Evolutionary conservation across 64 coral and sea anemone genomes (phyloP).

Genomic region (Cladopsammia gracilis): DNA sequence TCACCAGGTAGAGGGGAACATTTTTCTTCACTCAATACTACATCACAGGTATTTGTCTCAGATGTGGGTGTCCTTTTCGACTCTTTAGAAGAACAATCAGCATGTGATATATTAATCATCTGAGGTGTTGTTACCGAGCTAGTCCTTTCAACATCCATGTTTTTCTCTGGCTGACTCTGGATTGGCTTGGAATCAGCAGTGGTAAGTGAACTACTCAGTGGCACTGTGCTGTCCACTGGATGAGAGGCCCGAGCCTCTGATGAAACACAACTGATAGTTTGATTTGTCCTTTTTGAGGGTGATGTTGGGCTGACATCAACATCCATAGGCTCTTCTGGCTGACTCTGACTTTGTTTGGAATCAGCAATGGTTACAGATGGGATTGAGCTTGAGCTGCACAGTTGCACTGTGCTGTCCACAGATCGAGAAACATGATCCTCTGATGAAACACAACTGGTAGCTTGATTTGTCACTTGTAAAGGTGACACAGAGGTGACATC

Average conservation of each 20-base stretch:
- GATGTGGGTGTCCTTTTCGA: not conserved
- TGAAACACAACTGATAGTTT: not conserved
- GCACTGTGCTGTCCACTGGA: not conserved
- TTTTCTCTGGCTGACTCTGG: not conserved
- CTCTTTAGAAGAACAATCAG: not conserved
- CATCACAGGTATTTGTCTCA: no score
- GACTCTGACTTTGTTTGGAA: not conserved
- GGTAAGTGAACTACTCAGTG: not conserved
- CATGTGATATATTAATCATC: not conserved
- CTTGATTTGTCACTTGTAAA: not conserved
- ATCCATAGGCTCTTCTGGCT: not conserved
- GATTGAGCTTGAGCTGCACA: not conserved
- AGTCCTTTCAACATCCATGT: conserved; percentile 1
- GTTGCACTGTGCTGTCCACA: not conserved
- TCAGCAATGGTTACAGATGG: no score
- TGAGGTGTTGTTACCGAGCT: not conserved
- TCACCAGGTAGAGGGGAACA: not conserved
- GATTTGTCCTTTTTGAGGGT: not conserved
- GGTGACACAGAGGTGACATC: not conserved
- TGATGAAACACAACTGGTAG: no score
- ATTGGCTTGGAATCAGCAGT: not conserved
- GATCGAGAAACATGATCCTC: not conserved
- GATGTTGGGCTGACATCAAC: not conserved
- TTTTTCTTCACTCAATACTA: not conserved
- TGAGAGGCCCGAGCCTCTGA: not conserved